These are phyloP conservation scores for Euphydryas editha DNA, from an alignment of 2,888 invertebrate species.

Conservation along the genomic window DNA sequence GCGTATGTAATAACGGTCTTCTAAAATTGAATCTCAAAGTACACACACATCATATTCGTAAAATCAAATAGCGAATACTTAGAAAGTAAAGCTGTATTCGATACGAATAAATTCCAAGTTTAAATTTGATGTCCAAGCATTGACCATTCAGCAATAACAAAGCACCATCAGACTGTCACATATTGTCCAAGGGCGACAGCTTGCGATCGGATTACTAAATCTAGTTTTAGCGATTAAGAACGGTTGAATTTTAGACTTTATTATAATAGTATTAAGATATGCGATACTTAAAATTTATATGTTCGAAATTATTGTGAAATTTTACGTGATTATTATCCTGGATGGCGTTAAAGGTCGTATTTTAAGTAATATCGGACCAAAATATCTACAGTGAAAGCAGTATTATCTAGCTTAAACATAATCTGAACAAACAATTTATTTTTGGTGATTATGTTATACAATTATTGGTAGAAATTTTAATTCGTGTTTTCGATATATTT, in stretches of 20 bases:
- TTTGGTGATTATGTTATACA: neutral
- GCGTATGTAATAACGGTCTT: neutral
- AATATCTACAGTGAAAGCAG: conserved; percentile 11
- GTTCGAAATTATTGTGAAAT: conserved; percentile 10
- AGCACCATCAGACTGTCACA: conserved; percentile 29
- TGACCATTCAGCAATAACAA: conserved; percentile 30
- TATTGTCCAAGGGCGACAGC: conserved; percentile 35
- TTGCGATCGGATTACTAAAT: conserved; percentile 30
- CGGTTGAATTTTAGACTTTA: conserved; percentile 9
- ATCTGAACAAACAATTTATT: conserved; percentile 6
- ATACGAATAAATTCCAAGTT: conserved; percentile 16
- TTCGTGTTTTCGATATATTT: neutral
- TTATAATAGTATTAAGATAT: neutral
- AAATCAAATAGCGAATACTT: neutral
- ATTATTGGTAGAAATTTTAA: neutral
- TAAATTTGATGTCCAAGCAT: conserved; percentile 25
- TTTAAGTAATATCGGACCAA: conserved; percentile 15
- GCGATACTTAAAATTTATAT: conserved; percentile 11
- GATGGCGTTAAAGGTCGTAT: conserved; percentile 15
- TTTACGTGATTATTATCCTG: conserved; percentile 25
- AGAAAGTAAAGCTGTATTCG: conserved; percentile 1
- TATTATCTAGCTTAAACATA: conserved; percentile 9
- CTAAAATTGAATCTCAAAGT: neutral
- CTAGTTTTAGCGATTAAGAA: conserved; percentile 14
- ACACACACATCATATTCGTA: neutral